Conservation (phyloP, 2,797 vertebrate species). For the Nasua narica region DNA sequence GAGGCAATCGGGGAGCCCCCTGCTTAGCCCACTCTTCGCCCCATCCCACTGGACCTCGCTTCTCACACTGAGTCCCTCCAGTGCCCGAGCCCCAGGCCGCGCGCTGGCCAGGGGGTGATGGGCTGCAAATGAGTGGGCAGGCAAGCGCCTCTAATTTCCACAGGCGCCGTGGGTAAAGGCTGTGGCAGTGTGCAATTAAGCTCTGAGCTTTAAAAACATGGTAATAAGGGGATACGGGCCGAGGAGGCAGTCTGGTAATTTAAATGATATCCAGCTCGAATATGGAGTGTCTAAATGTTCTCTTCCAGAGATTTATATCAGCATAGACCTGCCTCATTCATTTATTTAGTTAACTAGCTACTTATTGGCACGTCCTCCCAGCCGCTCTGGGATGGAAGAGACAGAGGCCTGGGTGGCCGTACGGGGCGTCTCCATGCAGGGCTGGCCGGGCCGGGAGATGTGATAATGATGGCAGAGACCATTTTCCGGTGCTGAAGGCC, state of each 20-base stretch:
- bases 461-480: fast-evolving
- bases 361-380: conserved; percentile 46
- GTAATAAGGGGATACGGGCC: conserved; percentile 78
- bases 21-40: background rate
- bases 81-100: background rate
- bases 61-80: background rate
- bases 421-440: fast-evolving
- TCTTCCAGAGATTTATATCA: conserved; percentile 80
- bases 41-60: fast-evolving
- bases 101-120: background rate
- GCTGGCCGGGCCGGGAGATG: background rate
- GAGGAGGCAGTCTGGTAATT: conserved; percentile 81
- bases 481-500: background rate
- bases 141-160: conserved; percentile 68
- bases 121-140: conserved; percentile 70
- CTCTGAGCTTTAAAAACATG: conserved; percentile 75
- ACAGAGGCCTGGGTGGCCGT: background rate
- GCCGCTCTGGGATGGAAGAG: background rate
- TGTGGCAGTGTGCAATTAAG: conserved; percentile 74
- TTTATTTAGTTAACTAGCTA: conserved; percentile 80
- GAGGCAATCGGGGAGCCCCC: fast-evolving
- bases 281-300: conserved; percentile 80
- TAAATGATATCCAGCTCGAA: conserved; percentile 81
- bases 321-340: conserved; percentile 77
- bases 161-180: background rate